Percentiles rank a stretch among this genome's conserved stretches.
Evolutionary conservation across 2,888 invertebrate species (phyloP).

Genomic region (Drosophila anomalata): DNA sequence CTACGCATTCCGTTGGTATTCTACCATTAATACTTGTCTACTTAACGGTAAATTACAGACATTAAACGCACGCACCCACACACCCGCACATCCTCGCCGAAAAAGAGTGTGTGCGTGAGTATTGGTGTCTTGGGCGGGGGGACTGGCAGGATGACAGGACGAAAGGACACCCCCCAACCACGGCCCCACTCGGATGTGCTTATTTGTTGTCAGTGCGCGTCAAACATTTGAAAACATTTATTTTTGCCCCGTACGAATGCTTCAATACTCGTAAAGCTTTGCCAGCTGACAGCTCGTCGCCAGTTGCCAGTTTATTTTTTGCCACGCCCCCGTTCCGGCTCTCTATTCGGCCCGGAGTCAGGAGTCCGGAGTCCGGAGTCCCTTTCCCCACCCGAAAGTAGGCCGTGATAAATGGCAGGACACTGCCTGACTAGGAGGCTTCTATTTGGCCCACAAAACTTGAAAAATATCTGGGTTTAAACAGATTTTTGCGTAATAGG

Average conservation of each 20-base stretch:
- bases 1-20: conserved; percentile 82
- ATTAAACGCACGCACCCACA: conserved; percentile 79
- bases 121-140: conserved; percentile 10
- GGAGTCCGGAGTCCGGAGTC: neutral
- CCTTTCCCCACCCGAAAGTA: neutral
- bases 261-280: conserved; percentile 47
- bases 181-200: conserved; percentile 48
- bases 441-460: conserved; percentile 17
- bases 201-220: conserved; percentile 78
- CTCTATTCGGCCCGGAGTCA: conserved; percentile 1
- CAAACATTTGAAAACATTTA: conserved; percentile 80
- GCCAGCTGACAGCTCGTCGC: conserved; percentile 60
- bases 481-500: neutral
- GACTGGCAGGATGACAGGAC: neutral
- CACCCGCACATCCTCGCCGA: conserved; percentile 49
- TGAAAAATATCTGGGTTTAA: neutral
- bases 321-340: conserved; percentile 4
- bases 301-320: conserved; percentile 50
- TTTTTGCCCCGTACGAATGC: conserved; percentile 67
- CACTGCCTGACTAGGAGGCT: conserved; percentile 20
- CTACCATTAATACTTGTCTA: conserved; percentile 83
- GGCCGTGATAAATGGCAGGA: conserved; percentile 26
- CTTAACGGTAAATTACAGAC: conserved; percentile 83
- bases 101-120: conserved; percentile 40
- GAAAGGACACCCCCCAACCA: conserved; percentile 26